These are phyloP conservation scores for Columba livia DNA, from an alignment of 2,113 vertebrate genomes.

Conservation along the genomic window DNA sequence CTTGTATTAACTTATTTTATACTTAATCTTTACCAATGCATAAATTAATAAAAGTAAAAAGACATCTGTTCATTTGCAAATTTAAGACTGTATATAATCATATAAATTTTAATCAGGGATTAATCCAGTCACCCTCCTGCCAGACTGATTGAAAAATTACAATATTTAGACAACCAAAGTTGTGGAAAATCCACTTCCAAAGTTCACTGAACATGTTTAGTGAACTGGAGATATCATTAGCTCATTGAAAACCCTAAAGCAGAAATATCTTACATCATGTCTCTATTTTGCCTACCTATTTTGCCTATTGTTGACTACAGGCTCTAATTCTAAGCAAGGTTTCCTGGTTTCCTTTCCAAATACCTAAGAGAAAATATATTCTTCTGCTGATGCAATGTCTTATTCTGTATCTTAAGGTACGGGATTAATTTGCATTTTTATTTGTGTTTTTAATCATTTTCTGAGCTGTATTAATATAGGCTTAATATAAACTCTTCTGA, in stretches of 20 bases:
- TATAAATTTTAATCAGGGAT: background rate
- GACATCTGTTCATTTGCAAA: background rate
- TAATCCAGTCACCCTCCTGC: background rate
- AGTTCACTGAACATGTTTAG: background rate
- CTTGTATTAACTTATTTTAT: background rate
- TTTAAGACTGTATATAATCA: background rate
- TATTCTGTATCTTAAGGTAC: background rate
- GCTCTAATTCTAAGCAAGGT: background rate
- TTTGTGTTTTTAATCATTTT: conserved; percentile 49
- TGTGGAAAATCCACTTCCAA: background rate
- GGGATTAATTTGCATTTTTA: conserved; percentile 34
- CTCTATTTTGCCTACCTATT: background rate
- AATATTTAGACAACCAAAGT: background rate
- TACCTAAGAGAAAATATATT: background rate
- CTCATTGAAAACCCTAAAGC: background rate
- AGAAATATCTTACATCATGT: background rate
- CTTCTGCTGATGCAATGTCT: background rate
- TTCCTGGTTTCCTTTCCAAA: background rate
- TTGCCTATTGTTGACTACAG: background rate
- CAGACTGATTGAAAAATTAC: background rate
- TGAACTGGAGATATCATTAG: background rate
- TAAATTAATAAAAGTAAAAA: background rate
- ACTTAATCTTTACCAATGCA: background rate
- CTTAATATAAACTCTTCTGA: conserved; percentile 6
- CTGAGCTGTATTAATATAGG: background rate